Conservation (phyloP, 92 coral and sea anemone species). For the Pocillopora meandrina region DNA sequence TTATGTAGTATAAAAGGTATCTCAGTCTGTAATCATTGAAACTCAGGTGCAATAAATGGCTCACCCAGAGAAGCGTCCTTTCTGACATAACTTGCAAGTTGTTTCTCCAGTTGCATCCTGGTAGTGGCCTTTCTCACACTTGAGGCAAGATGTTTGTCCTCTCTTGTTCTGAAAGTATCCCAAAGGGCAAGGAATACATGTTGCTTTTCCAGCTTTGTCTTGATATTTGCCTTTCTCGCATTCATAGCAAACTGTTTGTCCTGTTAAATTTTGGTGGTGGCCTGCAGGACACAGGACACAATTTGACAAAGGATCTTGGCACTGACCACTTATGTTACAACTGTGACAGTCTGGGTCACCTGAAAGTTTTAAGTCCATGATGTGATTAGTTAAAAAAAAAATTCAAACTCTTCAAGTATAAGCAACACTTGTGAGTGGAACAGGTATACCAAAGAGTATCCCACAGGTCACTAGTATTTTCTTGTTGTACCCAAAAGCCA, state of each 20-base stretch:
- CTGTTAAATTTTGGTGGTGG: conserved; percentile 52
- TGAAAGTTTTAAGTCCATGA: conserved; percentile 6
- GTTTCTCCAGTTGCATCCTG: conserved; percentile 57
- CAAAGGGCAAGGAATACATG: conserved; percentile 60
- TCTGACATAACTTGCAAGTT: conserved; percentile 61
- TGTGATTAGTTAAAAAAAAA: not conserved
- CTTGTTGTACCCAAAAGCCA: too few species aligned
- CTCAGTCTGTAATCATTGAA: too few species aligned
- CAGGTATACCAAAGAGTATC: too few species aligned
- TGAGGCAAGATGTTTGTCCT: conserved; percentile 51
- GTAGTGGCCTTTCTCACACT: conserved; percentile 62
- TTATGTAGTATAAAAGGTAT: too few species aligned
- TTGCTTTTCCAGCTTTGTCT: conserved; percentile 40
- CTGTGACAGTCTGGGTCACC: conserved; percentile 66
- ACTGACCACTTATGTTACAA: conserved; percentile 71
- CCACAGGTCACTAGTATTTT: too few species aligned
- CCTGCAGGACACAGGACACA: conserved; percentile 71
- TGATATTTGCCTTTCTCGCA: conserved; percentile 51
- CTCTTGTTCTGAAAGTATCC: conserved; percentile 56
- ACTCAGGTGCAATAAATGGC: not conserved
- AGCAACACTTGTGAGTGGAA: too few species aligned
- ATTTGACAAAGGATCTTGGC: conserved; percentile 25
- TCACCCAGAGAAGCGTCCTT: conserved; percentile 45
- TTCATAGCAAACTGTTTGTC: conserved; percentile 13
- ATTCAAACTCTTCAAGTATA: too few species aligned